phyloP scores from a whole-genome alignment of 2,113 vertebrate species.

The Mobula hypostoma region DNA sequence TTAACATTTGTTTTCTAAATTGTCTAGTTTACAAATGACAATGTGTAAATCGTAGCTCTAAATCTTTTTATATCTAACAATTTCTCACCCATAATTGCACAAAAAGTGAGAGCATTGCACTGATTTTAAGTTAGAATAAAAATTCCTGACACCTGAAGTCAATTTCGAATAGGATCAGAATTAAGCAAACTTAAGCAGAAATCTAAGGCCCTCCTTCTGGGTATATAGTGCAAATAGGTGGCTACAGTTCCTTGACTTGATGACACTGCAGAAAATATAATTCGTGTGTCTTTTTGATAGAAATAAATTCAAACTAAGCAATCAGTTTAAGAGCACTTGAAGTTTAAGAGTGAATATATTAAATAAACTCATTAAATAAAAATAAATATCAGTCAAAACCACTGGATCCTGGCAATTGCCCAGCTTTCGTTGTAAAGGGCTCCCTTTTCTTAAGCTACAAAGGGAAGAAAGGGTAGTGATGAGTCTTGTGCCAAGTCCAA shows the following conservation, averaged over 20 bases:
- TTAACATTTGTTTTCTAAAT: background rate
- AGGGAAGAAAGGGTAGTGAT: background rate
- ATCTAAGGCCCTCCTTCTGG: background rate
- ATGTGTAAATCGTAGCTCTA: background rate
- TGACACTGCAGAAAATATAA: background rate
- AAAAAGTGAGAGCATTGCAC: background rate
- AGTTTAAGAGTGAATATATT: background rate
- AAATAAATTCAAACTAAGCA: background rate
- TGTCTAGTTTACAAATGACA: background rate
- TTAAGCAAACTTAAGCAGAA: background rate
- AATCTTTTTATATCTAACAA: background rate
- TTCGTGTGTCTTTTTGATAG: background rate
- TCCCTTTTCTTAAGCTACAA: constrained; percentile 1
- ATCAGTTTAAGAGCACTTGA: background rate
- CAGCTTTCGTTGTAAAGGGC: background rate
- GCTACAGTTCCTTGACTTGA: background rate
- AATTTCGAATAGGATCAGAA: background rate
- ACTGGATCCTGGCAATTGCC: background rate
- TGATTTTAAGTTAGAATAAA: background rate
- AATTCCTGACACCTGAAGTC: background rate
- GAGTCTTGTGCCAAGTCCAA: constrained; percentile 23
- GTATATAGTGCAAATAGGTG: background rate
- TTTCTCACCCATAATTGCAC: background rate
- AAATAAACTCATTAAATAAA: constrained; percentile 1
- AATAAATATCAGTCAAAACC: background rate